phyloP scores from a whole-genome alignment of 2,113 vertebrate genomes.

The Xenotilapia flavipinnis region DNA sequence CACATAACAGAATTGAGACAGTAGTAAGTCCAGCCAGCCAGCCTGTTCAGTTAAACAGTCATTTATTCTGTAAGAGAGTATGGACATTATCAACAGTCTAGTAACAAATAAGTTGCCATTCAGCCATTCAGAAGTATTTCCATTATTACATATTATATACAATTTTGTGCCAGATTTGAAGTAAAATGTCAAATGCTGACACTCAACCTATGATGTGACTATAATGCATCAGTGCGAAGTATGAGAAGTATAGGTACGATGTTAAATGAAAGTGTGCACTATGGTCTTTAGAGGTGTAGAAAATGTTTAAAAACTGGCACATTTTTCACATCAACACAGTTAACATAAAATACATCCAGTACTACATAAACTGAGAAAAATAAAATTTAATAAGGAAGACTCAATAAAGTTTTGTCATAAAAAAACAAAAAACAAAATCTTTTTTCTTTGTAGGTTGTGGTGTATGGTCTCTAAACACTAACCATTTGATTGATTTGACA shows the following conservation, averaged over 20 bases:
- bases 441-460: not conserved
- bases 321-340: not conserved
- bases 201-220: not conserved
- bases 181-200: not conserved
- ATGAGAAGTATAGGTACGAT: not conserved
- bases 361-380: not conserved
- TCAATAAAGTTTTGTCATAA: not conserved
- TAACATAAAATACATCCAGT: not conserved
- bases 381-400: slow-evolving; percentile 34
- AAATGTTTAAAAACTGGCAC: not conserved
- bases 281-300: not conserved
- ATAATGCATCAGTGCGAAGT: not conserved
- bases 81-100: slow-evolving; percentile 9
- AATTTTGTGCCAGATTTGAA: not conserved
- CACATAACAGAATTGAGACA: not conserved
- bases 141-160: slow-evolving; percentile 12
- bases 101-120: slow-evolving; percentile 12
- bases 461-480: not conserved
- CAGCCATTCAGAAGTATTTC: slow-evolving; percentile 8
- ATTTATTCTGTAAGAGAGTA: slow-evolving; percentile 42
- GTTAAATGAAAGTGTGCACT: not conserved
- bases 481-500: not conserved
- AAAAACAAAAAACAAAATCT: not conserved
- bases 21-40: not conserved
- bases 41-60: slow-evolving; percentile 10